These are phyloP conservation scores for Acanthornis magna DNA, from an alignment of 2,797 vertebrate genomes.

Conservation along the genomic window DNA sequence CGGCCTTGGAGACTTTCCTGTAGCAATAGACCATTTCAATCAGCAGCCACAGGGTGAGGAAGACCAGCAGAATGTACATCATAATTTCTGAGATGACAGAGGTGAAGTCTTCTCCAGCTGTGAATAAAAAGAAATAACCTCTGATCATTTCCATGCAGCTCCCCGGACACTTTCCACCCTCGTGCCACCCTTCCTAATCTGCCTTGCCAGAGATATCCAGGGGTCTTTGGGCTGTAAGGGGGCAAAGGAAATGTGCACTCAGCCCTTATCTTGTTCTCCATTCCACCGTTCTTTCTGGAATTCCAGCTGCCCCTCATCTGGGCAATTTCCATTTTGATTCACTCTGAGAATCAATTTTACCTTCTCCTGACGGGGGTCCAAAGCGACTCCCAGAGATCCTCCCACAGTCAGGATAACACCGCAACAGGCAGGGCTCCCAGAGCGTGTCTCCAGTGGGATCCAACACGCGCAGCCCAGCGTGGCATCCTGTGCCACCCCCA, in stretches of 20 bases:
- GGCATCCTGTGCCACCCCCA: neutral
- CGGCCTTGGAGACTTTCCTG: slow-evolving; percentile 94
- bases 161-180: neutral
- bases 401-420: neutral
- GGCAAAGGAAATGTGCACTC: neutral
- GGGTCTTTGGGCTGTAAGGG: neutral
- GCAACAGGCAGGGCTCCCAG: neutral
- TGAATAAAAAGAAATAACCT: neutral
- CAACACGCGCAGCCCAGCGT: accelerated
- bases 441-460: accelerated
- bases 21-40: slow-evolving; percentile 98
- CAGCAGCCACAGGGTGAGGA: slow-evolving; percentile 93
- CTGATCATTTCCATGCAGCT: neutral
- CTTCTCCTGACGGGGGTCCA: neutral
- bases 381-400: neutral
- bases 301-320: neutral
- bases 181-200: neutral
- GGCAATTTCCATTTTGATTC: neutral
- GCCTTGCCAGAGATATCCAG: neutral
- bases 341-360: neutral
- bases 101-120: slow-evolving; percentile 83
- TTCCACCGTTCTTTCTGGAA: neutral
- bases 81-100: slow-evolving; percentile 93
- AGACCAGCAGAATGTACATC: slow-evolving; percentile 97
- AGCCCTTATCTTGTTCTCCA: neutral